These are phyloP conservation scores for Pagrus major DNA, from an alignment of 2,113 vertebrate species.

Conservation along the genomic window DNA sequence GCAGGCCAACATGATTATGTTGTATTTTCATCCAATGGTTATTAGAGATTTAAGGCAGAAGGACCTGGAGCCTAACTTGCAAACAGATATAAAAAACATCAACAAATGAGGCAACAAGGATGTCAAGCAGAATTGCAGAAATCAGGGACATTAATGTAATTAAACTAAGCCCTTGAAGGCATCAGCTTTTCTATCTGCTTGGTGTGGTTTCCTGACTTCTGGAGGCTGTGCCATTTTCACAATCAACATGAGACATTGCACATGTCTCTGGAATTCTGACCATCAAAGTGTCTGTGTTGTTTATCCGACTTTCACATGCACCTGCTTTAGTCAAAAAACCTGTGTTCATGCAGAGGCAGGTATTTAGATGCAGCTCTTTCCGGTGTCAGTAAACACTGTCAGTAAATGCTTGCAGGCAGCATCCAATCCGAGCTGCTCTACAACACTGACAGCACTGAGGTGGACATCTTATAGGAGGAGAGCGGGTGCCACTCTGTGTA, in stretches of 20 bases:
- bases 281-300: constrained; percentile 12
- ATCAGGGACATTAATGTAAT: constrained; percentile 74
- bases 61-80: constrained; percentile 49
- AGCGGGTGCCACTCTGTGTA: constrained; percentile 62
- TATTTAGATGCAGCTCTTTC: constrained; percentile 45
- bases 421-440: constrained; percentile 61
- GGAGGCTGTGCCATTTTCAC: constrained; percentile 53
- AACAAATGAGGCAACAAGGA: constrained; percentile 67
- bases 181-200: constrained; percentile 62
- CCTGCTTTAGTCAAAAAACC: constrained; percentile 23
- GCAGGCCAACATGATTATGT: constrained; percentile 53
- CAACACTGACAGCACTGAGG: constrained; percentile 46
- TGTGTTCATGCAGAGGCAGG: constrained; percentile 33
- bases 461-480: constrained; percentile 61
- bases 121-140: constrained; percentile 69
- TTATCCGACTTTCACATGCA: constrained; percentile 30
- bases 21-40: constrained; percentile 58
- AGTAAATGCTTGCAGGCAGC: constrained; percentile 45
- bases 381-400: constrained; percentile 65
- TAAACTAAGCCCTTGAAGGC: constrained; percentile 70
- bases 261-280: constrained; percentile 38
- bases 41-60: constrained; percentile 61
- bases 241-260: constrained; percentile 27
- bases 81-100: constrained; percentile 63
- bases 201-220: constrained; percentile 62